These are phyloP conservation scores for Lasiurus cinereus DNA, from an alignment of 2,113 vertebrate species.

Conservation along the genomic window DNA sequence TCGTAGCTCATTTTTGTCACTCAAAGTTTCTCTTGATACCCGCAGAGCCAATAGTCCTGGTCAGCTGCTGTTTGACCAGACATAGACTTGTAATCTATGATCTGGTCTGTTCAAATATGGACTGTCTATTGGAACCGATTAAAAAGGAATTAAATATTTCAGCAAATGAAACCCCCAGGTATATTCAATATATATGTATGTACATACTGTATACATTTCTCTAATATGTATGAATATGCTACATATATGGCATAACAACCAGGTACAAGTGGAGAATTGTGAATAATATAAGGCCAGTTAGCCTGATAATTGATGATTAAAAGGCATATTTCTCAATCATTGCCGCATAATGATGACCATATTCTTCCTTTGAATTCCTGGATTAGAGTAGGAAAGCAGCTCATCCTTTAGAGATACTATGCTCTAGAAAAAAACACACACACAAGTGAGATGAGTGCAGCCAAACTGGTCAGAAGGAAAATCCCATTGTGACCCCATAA, in stretches of 20 bases:
- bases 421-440: neutral
- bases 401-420: neutral
- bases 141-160: constrained; percentile 42
- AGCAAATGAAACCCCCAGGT: neutral
- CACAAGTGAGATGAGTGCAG: neutral
- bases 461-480: constrained; percentile 13
- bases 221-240: neutral
- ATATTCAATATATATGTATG: neutral
- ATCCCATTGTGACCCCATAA: constrained; percentile 1
- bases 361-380: neutral
- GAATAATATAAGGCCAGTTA: neutral
- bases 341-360: neutral
- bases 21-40: neutral
- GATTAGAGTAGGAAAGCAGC: constrained; percentile 13
- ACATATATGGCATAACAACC: neutral
- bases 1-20: neutral
- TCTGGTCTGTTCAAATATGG: neutral
- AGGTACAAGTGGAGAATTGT: constrained; percentile 41
- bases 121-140: neutral
- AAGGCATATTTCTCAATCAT: neutral
- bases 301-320: neutral
- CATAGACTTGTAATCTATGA: neutral
- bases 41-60: neutral
- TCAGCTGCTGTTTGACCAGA: neutral
- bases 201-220: neutral